Evolutionary conservation across 30 jellyfish, hydroid and myxozoan genomes (phyloP).

Genomic region (Aurelia coerulea): DNA sequence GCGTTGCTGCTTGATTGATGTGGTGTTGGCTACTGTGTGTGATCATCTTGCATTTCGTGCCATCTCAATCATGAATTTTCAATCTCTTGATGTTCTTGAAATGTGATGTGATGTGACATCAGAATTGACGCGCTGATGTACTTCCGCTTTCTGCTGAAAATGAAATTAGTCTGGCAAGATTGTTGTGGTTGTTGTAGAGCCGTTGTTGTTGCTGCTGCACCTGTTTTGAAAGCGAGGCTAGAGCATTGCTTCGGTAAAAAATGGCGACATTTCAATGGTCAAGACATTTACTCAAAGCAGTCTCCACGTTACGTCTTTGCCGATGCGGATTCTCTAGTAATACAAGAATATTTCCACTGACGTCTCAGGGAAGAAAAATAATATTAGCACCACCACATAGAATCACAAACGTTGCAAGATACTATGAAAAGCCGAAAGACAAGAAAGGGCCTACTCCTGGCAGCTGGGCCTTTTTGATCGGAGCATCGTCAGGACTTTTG

Average conservation of each 20-base stretch:
- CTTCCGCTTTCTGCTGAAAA: background rate
- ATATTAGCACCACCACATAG: slow-evolving; percentile 18
- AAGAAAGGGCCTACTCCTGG: slow-evolving; percentile 76
- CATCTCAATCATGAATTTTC: too few species aligned
- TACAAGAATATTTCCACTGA: slow-evolving; percentile 27
- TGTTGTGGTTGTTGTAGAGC: background rate
- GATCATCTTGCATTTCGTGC: too few species aligned
- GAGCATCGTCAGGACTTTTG: slow-evolving; percentile 71
- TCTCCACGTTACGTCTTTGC: slow-evolving; percentile 23
- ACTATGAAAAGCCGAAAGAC: slow-evolving; percentile 89
- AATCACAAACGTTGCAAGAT: slow-evolving; percentile 49
- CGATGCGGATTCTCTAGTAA: slow-evolving; percentile 19
- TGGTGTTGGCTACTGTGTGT: too few species aligned
- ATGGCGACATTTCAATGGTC: slow-evolving; percentile 5
- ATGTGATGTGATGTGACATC: background rate
- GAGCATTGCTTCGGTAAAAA: background rate
- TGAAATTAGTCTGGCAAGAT: background rate
- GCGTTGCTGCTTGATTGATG: too few species aligned
- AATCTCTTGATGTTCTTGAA: too few species aligned
- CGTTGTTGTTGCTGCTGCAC: slow-evolving; percentile 1
- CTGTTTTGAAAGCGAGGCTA: background rate
- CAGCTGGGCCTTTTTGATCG: slow-evolving; percentile 72
- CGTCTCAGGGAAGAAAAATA: slow-evolving; percentile 3
- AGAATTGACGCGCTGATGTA: too few species aligned
- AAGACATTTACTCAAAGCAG: slow-evolving; percentile 1